Evolutionary conservation across 1,140 invertebrate genomes (phyloP).

Genomic region (Himalopsyche phryganea): DNA sequence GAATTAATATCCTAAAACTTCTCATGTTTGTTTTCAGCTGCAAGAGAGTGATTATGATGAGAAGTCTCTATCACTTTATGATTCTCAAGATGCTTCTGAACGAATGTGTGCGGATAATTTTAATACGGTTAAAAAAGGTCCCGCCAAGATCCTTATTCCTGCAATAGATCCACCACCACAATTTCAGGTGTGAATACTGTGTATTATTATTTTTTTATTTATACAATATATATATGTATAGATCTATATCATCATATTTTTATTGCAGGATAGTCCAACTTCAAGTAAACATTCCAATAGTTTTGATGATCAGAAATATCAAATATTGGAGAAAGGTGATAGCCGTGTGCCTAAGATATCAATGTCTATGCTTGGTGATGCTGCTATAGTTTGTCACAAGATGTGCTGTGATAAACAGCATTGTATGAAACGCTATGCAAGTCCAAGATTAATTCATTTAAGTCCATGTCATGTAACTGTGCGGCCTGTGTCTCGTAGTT

Average conservation of each 20-base stretch:
- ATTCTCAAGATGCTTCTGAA: constrained; percentile 47
- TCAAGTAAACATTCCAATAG: constrained; percentile 8
- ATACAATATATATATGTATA: no score
- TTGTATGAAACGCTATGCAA: constrained; percentile 46
- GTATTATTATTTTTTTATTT: no score
- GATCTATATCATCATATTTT: background rate
- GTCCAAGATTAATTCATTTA: constrained; percentile 59
- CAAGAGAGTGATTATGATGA: constrained; percentile 55
- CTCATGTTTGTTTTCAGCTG: constrained; percentile 39
- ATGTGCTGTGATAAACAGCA: constrained; percentile 40
- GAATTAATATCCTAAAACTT: no score
- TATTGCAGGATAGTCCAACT: constrained; percentile 25
- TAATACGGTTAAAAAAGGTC: constrained; percentile 76
- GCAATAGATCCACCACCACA: constrained; percentile 76
- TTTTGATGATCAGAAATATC: constrained; percentile 7
- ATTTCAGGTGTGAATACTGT: constrained; percentile 62
- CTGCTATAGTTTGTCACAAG: background rate
- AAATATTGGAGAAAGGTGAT: constrained; percentile 31
- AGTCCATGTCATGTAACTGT: constrained; percentile 56
- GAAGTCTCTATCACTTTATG: constrained; percentile 48
- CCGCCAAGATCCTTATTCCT: constrained; percentile 51
- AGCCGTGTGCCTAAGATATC: constrained; percentile 39
- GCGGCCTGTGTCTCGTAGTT: constrained; percentile 68
- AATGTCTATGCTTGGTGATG: constrained; percentile 38
- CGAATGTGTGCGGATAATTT: constrained; percentile 75